Evolutionary conservation across 2,888 invertebrate genomes (phyloP), one percentile per base, ranked within the genome.

Genomic region (Patella pellucida): DNA sequence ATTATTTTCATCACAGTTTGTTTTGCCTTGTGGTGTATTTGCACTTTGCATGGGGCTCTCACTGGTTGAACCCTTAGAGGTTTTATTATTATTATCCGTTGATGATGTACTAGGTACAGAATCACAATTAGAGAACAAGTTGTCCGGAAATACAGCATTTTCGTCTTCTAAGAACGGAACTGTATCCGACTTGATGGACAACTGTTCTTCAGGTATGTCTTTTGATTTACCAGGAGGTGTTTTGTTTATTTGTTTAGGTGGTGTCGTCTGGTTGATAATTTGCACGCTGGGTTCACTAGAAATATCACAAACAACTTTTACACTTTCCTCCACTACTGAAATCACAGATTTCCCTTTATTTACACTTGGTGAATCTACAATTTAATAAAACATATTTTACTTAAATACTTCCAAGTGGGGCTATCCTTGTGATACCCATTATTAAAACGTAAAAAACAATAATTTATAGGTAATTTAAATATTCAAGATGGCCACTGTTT

Each of bases 141-240:
- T 72, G 72, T 88, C 88, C 4, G 87, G 88, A 78, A 88, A 88
- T 84, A 88, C 84, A 11, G 88, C 87, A 78, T 88, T 86, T 62
- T 87, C 88, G 62, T 85, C 87, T 52, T 83, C 82, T 11, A 81
- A 77, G n/a, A 78, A 51, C 41, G 70, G 41, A 15, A 70, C 56
- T 23, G 62, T 76, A 52, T 69, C 74, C 0, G 71, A 62, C n/a
- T 23, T 62, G 14, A 62, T 23, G 23, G 62, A 62, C 23, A 23
- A 3, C 14, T 23, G 19, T 19, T 62, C 62, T 41, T 41, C 41
- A 41, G 41, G 9, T 41, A 41, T 1, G 9, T 41, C 41, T 41
- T 41, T 41, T 41, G 41, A 41, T 41, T 41, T 41, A 41, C 41
- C 41, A 41, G 41, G 41, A 1, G 41, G 41, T 41, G 41, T 41